phyloP scores from a whole-genome alignment of 2,113 vertebrate genomes.

The Lycaon pictus region DNA sequence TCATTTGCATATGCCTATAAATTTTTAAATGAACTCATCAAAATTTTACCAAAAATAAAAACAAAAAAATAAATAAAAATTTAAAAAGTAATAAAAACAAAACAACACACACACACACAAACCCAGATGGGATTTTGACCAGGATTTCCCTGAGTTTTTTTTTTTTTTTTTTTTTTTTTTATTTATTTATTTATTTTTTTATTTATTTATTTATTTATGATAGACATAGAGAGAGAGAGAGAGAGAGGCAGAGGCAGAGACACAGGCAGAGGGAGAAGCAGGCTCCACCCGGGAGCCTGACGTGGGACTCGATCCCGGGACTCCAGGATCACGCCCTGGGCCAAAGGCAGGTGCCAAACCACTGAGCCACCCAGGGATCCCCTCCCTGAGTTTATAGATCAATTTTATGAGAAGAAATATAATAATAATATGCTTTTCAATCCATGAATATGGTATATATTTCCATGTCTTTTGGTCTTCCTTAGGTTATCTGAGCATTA shows the following conservation, averaged over 20 bases:
- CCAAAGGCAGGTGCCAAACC: no score
- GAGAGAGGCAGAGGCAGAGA: no score
- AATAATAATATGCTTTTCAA: background rate
- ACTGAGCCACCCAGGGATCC: no score
- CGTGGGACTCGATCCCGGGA: no score
- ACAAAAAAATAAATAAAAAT: background rate
- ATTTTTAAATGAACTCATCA: background rate
- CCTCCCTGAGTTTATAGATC: fast-evolving
- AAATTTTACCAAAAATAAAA: background rate
- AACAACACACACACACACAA: background rate
- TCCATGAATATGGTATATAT: background rate
- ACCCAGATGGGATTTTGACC: background rate
- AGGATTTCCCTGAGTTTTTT: background rate
- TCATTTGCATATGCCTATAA: background rate
- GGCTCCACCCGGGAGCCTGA: no score
- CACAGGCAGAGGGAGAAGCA: no score
- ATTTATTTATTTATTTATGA: no score
- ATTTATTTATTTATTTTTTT: no score
- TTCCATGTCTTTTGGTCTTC: background rate
- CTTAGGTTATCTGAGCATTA: background rate
- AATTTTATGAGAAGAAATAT: background rate
- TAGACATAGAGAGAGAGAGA: no score
- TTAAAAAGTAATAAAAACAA: background rate
- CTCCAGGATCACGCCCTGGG: no score
- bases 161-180: no score